A percentile compares a stretch with the other conserved stretches of the same genome.
Evolutionary conservation across 2,113 vertebrate species (phyloP).

Genomic region (Xiphorhynchus elegans): DNA sequence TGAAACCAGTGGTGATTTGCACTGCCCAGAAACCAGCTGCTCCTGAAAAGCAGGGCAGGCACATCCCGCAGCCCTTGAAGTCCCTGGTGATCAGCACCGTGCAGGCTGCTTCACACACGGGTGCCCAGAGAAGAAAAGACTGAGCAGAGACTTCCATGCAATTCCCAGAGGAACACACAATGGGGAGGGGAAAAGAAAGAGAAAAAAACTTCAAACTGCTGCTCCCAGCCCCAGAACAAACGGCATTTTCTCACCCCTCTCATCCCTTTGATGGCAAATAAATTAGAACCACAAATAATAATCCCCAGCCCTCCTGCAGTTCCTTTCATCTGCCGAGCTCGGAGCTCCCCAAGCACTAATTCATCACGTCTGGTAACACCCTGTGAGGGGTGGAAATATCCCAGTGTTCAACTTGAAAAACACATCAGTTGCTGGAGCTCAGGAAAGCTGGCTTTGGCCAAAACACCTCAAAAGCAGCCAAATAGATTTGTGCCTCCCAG

Average conservation of each 20-base stretch:
- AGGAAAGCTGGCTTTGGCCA: not conserved
- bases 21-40: not conserved
- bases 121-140: not conserved
- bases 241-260: constrained; percentile 46
- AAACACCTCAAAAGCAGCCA: fast-evolving
- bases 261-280: constrained; percentile 56
- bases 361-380: constrained; percentile 1
- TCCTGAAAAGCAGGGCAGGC: not conserved
- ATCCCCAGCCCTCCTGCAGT: not conserved
- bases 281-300: constrained; percentile 54
- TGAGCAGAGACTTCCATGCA: not conserved
- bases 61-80: not conserved
- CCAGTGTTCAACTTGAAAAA: not conserved
- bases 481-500: not conserved
- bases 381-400: not conserved
- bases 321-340: constrained; percentile 43
- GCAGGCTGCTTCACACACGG: not conserved
- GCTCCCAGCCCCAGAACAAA: constrained; percentile 49
- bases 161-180: constrained; percentile 2
- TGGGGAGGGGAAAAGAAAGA: not conserved
- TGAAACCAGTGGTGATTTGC: not conserved
- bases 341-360: constrained; percentile 9
- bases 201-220: not conserved
- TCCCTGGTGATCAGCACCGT: not conserved
- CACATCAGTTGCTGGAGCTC: fast-evolving